Base-by-base conservation (phyloP, 2,797 vertebrate species). In the Gallinago nigripennis region DNA sequence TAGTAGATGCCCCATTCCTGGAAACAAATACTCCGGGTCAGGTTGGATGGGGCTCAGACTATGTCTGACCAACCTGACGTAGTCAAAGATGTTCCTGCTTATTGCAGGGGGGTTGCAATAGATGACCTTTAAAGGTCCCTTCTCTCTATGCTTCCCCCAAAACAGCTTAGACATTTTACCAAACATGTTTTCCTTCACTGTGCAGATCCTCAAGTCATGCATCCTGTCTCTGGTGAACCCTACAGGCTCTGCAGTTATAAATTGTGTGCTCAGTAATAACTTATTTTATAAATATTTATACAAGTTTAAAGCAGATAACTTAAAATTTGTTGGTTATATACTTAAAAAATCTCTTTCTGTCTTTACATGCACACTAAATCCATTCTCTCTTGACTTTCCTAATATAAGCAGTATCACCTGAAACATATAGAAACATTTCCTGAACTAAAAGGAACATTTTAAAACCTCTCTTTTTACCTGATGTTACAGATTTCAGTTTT, bases 381-480 rank as follows among this genome's bases (percentile, higher is more conserved):
- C 1, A 43, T 73, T 68, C 3, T 8, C 4, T 71, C 23, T 72
- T 56, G 27, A 27, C 20, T 61, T 79, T 33, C 12, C 10, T 53
- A 45, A 20, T 48, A 27, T 17, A 79, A 58, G 33, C 70, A 80
- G 9, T 48, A 68, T 20, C 16, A 63, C 3, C 24, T 79, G 41
- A 23, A 89, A 76, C 6, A 2, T 78, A 51, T 65, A 70, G 9
- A 14, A 58, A 37, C 46, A 58, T 21, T 68, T 82, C 14, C 48
- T 43, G 9, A 82, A 75, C 9, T 37, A 33, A 86, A 82, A 18
- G 10, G 4, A 70, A 51, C n/a, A 2, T 3, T 18, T 20, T 16
- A 2, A 27, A 39, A 72, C 41, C 4, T 10, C 0, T 54, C 5
- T 4, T 43, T 72, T 56, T 45, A 28, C 2, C 4, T 0, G 1